Base-by-base conservation (phyloP, 2,113 vertebrate species). In the Heterochromis multidens region DNA sequence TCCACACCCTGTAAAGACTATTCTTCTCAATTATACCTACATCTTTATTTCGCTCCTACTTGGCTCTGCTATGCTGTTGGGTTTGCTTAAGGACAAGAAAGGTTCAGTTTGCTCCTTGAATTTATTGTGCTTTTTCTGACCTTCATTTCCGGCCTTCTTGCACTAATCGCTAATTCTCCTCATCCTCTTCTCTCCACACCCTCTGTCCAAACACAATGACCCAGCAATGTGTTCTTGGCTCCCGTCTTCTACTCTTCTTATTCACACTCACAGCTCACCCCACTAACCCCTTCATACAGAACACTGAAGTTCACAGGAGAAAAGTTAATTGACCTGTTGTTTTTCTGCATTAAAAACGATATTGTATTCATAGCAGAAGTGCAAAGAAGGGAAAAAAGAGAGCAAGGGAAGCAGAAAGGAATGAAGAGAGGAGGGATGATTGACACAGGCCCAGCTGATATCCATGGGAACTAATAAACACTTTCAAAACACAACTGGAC, bases 391-490 rank as follows among this genome's bases (percentile, higher is more conserved):
- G 35, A 63, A 3, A 29, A 23, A 60, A 17, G 17, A n/a, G 58
- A 81, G 52, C 67, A 54, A 29, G 70, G 54, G 11, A 2, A 65
- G 59, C 13, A 52, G 85, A 88, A 85, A 85, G 72, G 80, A 82
- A 84, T 63, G 77, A 78, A 43, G 46, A 23, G 60, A 77, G 62
- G 78, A 59, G 70, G 54, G 46, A 78, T 25, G 58, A 87, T 86
- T 23, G 16, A 92, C 84, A 80, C 49, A 27, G 54, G 58, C 54
- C 86, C 77, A 62, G 89, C 80, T 87, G 90, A 92, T 94, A 92
- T 90, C 93, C 91, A 93, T 92, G 92, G 93, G 82, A 94, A 95
- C 92, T 89, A 90, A 92, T 92, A 93, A 94, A 94, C 92, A 94
- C 92, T 82, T 88, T 80, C 46, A 87, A 90, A 95, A 95, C 95